Base-by-base conservation (phyloP, 2,888 invertebrate genomes). In the Diplolepis rosae region DNA sequence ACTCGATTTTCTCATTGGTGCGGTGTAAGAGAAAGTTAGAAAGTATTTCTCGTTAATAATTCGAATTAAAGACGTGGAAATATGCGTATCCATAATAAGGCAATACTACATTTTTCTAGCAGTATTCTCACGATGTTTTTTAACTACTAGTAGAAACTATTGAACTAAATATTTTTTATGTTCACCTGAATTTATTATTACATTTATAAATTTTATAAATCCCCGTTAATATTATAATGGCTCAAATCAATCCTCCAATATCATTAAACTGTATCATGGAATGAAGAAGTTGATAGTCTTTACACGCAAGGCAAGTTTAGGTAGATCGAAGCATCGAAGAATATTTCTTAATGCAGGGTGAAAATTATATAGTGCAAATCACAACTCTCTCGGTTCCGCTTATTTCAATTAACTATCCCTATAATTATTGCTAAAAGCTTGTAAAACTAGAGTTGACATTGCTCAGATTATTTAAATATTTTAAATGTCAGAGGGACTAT, bases 381-480 rank as follows among this genome's bases (percentile, higher is more conserved):
- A 11, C 22, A 4, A 48, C 18, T 15, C 22, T 1, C 22, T 48
- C 22, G 11, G 11, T n/a, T 48, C 48, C 22, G 22, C 22, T 48
- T 22, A 9, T 22, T 22, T 1, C 3, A 48, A 11, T 1, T 24
- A 32, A 32, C 22, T 22, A 39, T 22, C 39, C 22, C 1, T n/a
- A 61, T 24, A 61, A 61, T 61, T 39, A n/a, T 42, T 61, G 35
- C 56, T 24, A 39, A 39, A 61, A 61, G 24, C 61, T 22, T 61
- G 39, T 13, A 6, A 39, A 50, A 27, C 13, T 3, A 13, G 13
- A 13, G 5, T 22, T 24, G 24, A n/a, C 35, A 7, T 15, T 11
- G 13, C 39, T n/a, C 4, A 35, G 35, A 35, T 61, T 61, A 61
- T n/a, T n/a, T n/a, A n/a, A n/a, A n/a, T n/a, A n/a, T n/a, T n/a